A percentile compares a stretch with the other conserved stretches of the same genome.
Evolutionary conservation across 92 coral and sea anemone genomes (phyloP).

Genomic region (Epizoanthus ramosus): DNA sequence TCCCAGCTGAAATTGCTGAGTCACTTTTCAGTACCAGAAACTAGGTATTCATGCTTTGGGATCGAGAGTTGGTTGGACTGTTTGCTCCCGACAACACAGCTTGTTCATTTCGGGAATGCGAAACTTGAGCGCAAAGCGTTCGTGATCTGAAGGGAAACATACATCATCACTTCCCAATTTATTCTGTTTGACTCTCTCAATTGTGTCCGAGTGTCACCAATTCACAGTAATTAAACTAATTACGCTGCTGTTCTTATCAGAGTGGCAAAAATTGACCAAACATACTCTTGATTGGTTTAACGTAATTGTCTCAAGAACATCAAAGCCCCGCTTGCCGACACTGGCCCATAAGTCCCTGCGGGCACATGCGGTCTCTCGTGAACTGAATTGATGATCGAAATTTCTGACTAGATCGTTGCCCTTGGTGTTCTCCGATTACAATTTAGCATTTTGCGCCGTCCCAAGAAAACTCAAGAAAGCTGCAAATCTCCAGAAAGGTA

Average conservation of each 20-base stretch:
- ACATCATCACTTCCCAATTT: conserved; percentile 85
- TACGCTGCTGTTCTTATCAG: conserved; percentile 85
- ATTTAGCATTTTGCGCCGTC: conserved; percentile 87
- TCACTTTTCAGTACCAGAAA: conserved; percentile 17
- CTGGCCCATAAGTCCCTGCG: conserved; percentile 78
- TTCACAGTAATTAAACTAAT: conserved; percentile 97
- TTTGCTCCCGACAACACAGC: background rate
- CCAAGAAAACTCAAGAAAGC: conserved; percentile 79
- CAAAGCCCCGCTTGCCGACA: conserved; percentile 64
- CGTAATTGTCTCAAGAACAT: conserved; percentile 57
- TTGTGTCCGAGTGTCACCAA: conserved; percentile 98
- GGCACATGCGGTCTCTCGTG: conserved; percentile 62
- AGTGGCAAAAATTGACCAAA: conserved; percentile 81
- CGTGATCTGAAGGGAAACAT: conserved; percentile 63
- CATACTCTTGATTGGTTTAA: conserved; percentile 59
- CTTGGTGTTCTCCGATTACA: conserved; percentile 97
- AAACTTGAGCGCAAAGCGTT: conserved; percentile 34
- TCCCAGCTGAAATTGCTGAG: background rate
- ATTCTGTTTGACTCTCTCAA: conserved; percentile 85
- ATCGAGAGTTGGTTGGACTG: background rate
- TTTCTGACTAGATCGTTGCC: conserved; percentile 52
- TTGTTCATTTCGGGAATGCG: conserved; percentile 20
- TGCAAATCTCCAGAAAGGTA: conserved; percentile 79
- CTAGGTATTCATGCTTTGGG: background rate
- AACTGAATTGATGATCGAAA: conserved; percentile 80